phyloP scores from a whole-genome alignment of 2,888 invertebrate species.

The Sphaeridia pumilis region DNA sequence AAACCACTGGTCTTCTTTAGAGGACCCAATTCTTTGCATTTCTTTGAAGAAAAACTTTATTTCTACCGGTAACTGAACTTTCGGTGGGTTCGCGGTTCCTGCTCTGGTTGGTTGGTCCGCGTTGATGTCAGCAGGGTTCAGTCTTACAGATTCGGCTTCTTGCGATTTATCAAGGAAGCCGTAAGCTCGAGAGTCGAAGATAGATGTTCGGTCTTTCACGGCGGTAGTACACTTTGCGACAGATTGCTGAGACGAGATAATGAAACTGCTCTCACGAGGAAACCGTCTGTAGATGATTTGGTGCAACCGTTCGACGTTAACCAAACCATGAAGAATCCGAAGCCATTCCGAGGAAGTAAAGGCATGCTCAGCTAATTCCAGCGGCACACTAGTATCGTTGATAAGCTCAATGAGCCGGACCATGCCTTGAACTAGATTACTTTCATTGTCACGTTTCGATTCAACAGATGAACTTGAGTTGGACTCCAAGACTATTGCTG shows the following conservation, averaged over 20 bases:
- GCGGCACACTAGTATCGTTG: too few species aligned
- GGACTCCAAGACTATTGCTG: too few species aligned
- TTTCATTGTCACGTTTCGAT: too few species aligned
- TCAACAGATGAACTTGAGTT: too few species aligned
- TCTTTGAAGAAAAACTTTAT: constrained; percentile 23
- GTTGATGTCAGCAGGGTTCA: neutral
- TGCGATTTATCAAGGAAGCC: constrained; percentile 13
- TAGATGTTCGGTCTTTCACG: constrained; percentile 3
- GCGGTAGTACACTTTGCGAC: neutral
- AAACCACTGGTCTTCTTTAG: constrained; percentile 32
- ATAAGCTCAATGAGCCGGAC: constrained; percentile 20
- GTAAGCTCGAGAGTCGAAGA: constrained; percentile 13
- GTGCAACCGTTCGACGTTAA: constrained; percentile 24
- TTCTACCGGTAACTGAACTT: constrained; percentile 16
- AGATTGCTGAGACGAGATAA: constrained; percentile 15
- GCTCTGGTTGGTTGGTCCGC: neutral
- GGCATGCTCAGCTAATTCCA: too few species aligned
- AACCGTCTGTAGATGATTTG: constrained; percentile 19
- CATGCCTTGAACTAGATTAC: constrained; percentile 14
- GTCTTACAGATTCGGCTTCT: neutral
- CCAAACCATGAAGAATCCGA: constrained; percentile 25
- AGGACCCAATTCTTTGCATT: constrained; percentile 28
- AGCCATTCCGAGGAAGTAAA: constrained; percentile 23
- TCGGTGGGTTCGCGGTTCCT: constrained; percentile 7
- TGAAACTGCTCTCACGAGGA: constrained; percentile 24